These are phyloP conservation scores for Sminthurides aquaticus DNA, from an alignment of 2,888 invertebrate genomes.

Conservation along the genomic window DNA sequence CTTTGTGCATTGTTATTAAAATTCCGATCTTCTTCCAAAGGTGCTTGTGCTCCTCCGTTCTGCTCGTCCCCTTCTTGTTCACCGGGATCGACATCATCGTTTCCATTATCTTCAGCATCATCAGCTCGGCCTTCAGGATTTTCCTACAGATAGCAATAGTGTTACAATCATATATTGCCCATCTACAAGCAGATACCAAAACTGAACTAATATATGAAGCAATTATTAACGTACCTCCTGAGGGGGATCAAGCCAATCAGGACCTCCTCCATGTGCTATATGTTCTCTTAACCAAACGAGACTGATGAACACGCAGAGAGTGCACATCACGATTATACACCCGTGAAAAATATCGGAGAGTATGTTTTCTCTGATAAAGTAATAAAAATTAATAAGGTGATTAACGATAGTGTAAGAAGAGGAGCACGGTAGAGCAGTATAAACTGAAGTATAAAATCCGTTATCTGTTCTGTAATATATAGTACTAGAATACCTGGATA, in stretches of 20 bases:
- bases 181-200: no score
- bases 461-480: neutral
- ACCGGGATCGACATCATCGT: slow-evolving; percentile 28
- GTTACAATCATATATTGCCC: no score
- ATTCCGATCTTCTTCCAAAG: slow-evolving; percentile 31
- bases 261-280: slow-evolving; percentile 93
- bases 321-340: slow-evolving; percentile 92
- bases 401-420: no score
- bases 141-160: slow-evolving; percentile 18
- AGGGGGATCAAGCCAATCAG: slow-evolving; percentile 76
- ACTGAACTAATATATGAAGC: no score
- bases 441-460: neutral
- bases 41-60: slow-evolving; percentile 15
- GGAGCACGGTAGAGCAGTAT: neutral
- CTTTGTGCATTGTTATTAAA: slow-evolving; percentile 28
- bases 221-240: slow-evolving; percentile 28
- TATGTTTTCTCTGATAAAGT: slow-evolving; percentile 60
- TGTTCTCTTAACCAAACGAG: slow-evolving; percentile 96
- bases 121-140: slow-evolving; percentile 41
- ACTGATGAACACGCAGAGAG: slow-evolving; percentile 90
- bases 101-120: slow-evolving; percentile 37
- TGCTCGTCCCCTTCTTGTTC: slow-evolving; percentile 27
- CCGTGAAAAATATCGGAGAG: slow-evolving; percentile 92
- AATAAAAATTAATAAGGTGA: no score
- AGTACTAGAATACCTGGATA: slow-evolving; percentile 59